These are phyloP conservation scores for Actinopyga echinites DNA, from an alignment of 53 echinoderm and acorn worm species.

Conservation along the genomic window DNA sequence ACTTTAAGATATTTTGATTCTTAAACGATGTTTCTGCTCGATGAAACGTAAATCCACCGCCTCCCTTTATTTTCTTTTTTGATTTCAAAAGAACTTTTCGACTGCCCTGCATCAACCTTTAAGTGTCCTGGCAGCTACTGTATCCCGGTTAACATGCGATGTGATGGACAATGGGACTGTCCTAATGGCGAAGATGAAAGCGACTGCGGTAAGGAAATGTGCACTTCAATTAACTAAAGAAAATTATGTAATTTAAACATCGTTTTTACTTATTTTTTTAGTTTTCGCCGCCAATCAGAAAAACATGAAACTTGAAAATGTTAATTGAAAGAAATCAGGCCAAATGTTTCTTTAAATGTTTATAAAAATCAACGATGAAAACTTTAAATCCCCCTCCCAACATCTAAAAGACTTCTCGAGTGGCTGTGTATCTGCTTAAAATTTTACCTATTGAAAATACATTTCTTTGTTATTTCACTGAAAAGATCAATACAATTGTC, in stretches of 20 bases:
- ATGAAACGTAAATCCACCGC: background rate
- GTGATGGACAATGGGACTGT: constrained; percentile 74
- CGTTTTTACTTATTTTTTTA: too few species aligned
- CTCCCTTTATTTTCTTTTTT: background rate
- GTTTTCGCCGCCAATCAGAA: too few species aligned
- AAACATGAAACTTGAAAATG: too few species aligned
- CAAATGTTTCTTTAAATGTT: too few species aligned
- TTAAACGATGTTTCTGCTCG: background rate
- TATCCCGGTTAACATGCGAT: constrained; percentile 70
- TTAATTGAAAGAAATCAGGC: too few species aligned
- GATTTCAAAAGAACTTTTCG: constrained; percentile 47
- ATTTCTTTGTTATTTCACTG: background rate
- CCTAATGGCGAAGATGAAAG: constrained; percentile 85
- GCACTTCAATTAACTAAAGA: too few species aligned
- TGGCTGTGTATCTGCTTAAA: too few species aligned
- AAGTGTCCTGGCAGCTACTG: constrained; percentile 83
- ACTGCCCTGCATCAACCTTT: constrained; percentile 61
- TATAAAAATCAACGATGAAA: too few species aligned
- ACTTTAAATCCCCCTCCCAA: too few species aligned
- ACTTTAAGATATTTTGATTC: too few species aligned
- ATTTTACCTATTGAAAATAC: background rate
- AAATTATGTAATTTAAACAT: too few species aligned
- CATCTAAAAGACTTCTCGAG: too few species aligned
- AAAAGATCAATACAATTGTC: constrained; percentile 50
- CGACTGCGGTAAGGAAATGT: constrained; percentile 65